Conservation (phyloP, 2,797 vertebrate genomes). For the Taeniopygia guttata region DNA sequence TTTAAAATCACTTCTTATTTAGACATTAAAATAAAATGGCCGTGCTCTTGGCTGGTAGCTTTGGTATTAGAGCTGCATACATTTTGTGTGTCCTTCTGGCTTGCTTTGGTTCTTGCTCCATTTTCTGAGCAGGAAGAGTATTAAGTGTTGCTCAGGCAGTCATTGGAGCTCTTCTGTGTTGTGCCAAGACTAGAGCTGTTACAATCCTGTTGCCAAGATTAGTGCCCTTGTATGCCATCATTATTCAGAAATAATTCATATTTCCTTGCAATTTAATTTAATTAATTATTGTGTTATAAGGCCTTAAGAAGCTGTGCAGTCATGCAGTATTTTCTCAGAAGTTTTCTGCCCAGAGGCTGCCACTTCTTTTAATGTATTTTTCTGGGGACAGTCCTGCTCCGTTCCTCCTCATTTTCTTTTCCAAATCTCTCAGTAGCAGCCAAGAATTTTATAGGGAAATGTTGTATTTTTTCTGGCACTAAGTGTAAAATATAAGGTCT, state of each 20-base stretch:
- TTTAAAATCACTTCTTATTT: not conserved
- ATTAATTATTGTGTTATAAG: not conserved
- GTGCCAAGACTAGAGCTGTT: not conserved
- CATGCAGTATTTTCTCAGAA: not conserved
- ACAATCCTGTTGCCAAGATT: not conserved
- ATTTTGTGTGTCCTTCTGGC: not conserved
- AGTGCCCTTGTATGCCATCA: fast-evolving
- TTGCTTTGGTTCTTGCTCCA: not conserved
- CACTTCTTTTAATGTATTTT: not conserved
- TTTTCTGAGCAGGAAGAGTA: not conserved
- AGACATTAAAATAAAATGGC: not conserved
- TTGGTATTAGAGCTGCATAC: not conserved
- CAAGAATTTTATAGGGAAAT: not conserved
- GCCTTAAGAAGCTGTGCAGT: not conserved
- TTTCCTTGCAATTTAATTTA: not conserved
- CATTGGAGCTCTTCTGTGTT: not conserved
- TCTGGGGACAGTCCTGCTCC: not conserved
- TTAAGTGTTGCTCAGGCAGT: not conserved
- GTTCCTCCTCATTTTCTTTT: not conserved
- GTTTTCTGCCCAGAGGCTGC: not conserved
- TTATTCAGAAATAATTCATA: not conserved
- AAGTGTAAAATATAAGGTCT: not conserved
- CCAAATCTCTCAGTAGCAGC: not conserved
- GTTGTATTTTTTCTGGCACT: not conserved
- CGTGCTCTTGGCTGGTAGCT: not conserved